Evolutionary conservation across 2,113 vertebrate species (phyloP).

Genomic region (Pogonocichla stellata): DNA sequence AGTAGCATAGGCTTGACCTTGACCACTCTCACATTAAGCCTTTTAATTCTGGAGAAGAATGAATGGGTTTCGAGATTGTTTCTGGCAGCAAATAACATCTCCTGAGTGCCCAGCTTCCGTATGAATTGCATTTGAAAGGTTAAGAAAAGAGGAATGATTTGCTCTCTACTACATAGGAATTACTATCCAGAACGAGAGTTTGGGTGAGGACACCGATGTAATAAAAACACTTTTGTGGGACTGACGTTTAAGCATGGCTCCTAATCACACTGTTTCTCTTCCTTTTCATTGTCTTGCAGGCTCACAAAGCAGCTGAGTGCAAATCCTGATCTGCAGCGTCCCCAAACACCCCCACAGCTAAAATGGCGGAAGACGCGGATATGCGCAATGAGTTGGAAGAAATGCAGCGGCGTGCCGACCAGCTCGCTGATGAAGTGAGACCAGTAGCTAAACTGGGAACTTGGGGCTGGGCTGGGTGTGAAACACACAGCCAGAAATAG

Average conservation of each 20-base stretch:
- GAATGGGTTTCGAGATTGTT: background rate
- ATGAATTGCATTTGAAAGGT: background rate
- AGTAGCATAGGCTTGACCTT: background rate
- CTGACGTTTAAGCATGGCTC: background rate
- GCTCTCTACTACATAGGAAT: background rate
- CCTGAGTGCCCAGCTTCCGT: background rate
- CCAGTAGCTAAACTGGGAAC: background rate
- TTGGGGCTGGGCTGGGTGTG: background rate
- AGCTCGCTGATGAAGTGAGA: slow-evolving; percentile 95
- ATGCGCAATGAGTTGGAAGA: slow-evolving; percentile 99
- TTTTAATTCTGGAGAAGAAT: background rate
- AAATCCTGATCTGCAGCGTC: slow-evolving; percentile 72
- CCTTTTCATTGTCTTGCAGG: slow-evolving; percentile 67
- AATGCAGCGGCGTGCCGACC: slow-evolving; percentile 97
- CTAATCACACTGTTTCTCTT: background rate
- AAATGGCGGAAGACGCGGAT: slow-evolving; percentile 95
- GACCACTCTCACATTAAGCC: background rate
- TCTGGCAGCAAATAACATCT: background rate
- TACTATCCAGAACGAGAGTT: background rate
- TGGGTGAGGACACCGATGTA: background rate
- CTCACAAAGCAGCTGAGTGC: slow-evolving; percentile 1
- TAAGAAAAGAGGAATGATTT: background rate
- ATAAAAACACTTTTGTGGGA: background rate
- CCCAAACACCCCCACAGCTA: slow-evolving; percentile 72
- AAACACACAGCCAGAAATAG: background rate